phyloP scores from a whole-genome alignment of 2,113 vertebrate genomes.

The Cavia porcellus region DNA sequence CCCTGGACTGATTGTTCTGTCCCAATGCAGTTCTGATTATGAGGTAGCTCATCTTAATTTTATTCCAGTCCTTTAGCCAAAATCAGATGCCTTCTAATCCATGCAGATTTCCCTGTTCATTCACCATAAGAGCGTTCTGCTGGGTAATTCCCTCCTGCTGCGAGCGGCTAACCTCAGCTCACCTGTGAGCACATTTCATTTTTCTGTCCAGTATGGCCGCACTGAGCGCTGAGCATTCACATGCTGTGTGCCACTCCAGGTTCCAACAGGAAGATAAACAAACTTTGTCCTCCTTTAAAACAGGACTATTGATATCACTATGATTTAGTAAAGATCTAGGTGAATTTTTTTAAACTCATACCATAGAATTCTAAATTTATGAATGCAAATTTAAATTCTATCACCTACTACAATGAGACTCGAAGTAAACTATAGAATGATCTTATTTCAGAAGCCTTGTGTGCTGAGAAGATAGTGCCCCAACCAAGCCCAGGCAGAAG shows the following conservation, averaged over 20 bases:
- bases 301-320: background rate
- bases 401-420: background rate
- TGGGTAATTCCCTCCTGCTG: background rate
- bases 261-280: background rate
- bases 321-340: background rate
- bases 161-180: background rate
- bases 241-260: background rate
- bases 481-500: background rate
- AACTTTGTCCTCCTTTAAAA: background rate
- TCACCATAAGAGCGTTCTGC: background rate
- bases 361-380: background rate
- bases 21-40: background rate
- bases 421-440: background rate
- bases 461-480: too few species aligned
- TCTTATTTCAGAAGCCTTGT: background rate
- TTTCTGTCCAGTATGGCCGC: background rate
- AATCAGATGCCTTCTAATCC: background rate
- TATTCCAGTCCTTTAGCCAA: background rate
- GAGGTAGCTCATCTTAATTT: background rate
- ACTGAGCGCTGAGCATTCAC: background rate
- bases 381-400: background rate
- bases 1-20: background rate
- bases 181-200: background rate
- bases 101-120: background rate
- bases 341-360: background rate